Evolutionary conservation across 2,888 invertebrate genomes (phyloP), one percentile per base, ranked within the genome.

Genomic region (Oxytorus armatus): DNA sequence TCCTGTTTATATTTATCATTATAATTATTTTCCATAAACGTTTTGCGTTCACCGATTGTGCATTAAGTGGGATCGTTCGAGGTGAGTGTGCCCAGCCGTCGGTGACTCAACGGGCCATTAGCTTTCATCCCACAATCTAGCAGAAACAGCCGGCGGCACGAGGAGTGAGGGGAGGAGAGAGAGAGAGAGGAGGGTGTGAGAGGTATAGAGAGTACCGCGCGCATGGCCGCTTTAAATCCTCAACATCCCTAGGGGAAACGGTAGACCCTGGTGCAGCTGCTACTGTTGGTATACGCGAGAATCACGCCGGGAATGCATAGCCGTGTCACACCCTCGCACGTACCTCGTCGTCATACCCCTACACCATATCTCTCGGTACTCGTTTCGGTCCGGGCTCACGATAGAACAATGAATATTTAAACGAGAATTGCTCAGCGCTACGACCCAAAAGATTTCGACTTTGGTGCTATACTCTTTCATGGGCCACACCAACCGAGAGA

Each of bases 351-450:
- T 42, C 57, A 33, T 51, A 18, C 36, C 49, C 21, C 21, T 23
- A 21, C 11, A 21, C n/a, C n/a, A n/a, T 4, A 8, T 7, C 23
- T n/a, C 44, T 23, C 18, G 18, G 18, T 1, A 47, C 39, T 14
- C 47, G 29, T 53, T 70, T 23, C 23, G 7, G 39, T 21, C 21
- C 75, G n/a, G 18, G 16, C 16, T 57, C 75, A 21, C 29, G 75
- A 23, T 21, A 63, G 18, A 73, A 75, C 74, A 65, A 82, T 82
- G 79, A 82, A 83, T 82, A 83, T 77, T 80, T 63, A 77, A 77
- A 75, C 79, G 47, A 57, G 65, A 68, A 76, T 70, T 65, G 79
- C 69, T 42, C 69, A 53, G n/a, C 53, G 33, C 47, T 47, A 16
- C 59, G 47, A 49, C 25, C 18, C 33, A 39, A 63, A 74, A 61